Base-by-base conservation (phyloP, 2,888 invertebrate genomes). In the Polymixis lichenea region DNA sequence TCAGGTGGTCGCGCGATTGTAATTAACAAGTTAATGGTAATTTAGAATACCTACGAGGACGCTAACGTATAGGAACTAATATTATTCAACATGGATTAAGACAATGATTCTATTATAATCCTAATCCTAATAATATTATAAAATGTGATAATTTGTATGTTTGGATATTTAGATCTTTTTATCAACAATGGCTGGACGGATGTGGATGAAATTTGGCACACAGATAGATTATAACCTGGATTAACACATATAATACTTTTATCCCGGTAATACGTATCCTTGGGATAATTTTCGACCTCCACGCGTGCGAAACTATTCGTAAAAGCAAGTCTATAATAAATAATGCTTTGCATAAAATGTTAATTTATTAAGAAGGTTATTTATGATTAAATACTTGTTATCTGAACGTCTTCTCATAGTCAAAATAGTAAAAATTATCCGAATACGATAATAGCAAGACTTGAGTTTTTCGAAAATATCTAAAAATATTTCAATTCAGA, bases 1-100 rank as follows among this genome's bases (percentile, higher is more conserved):
- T 68, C 38, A 43, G 53, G 32, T 56, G 55, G 38, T 56, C 51
- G n/a, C 62, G 49, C 53, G 71, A 65, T 32, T 62, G n/a, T 72
- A 62, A 83, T 80, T 80, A 77, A 84, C 77, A 77, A 74, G 22
- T 38, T 19, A 70, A 77, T 73, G 67, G 9, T 73, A 43, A 73
- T 72, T 75, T 51, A 22, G 13, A 62, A 61, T 69, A 73, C 25
- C 25, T 43, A 66, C n/a, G 13, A 43, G 46, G 7, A 56, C 53
- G 67, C 32, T 62, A 53, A 64, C 22, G 56, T 13, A 25, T 58
- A 2, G n/a, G 11, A 19, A 7, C 38, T 56, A 25, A 55, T 51
- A 51, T 66, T 22, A 2, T 22, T 0, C 9, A 8, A 61, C n/a
- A 9, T 38, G 19, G 25, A 51, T 51, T 43, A 17, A 17, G 2